phyloP scores from a whole-genome alignment of 2,113 vertebrate genomes.

The Bubo bubo region DNA sequence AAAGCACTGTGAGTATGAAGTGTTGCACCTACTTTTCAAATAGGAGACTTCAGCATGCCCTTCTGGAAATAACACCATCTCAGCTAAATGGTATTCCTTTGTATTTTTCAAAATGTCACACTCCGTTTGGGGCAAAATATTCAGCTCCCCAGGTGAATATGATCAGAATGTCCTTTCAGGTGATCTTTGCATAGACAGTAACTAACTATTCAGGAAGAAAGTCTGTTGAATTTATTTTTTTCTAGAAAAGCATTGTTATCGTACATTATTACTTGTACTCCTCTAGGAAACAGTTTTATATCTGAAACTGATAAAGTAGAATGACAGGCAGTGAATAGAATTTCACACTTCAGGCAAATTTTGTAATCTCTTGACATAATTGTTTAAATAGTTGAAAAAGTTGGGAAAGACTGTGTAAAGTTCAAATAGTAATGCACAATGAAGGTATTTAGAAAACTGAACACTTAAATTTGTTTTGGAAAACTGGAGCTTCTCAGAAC shows the following conservation, averaged over 20 bases:
- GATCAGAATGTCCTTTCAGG: background rate
- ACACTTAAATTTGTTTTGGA: background rate
- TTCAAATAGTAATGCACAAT: background rate
- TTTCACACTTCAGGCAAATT: background rate
- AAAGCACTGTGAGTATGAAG: conserved; percentile 83
- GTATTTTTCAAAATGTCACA: background rate
- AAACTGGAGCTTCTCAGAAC: background rate
- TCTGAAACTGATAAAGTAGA: background rate
- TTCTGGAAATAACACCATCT: background rate
- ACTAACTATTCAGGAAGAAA: background rate
- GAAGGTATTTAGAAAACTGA: background rate
- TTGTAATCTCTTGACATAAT: background rate
- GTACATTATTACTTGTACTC: background rate
- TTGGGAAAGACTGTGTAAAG: background rate
- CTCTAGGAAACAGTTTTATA: background rate
- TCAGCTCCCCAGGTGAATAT: background rate
- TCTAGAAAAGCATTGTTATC: background rate
- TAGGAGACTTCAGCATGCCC: background rate
- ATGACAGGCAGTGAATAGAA: background rate
- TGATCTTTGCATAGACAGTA: background rate
- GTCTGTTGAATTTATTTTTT: background rate
- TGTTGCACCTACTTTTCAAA: background rate
- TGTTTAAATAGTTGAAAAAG: background rate
- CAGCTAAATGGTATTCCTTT: background rate
- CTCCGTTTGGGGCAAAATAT: background rate